These are phyloP conservation scores for Cyprichromis sp. DNA, from an alignment of 2,113 vertebrate species.

Conservation along the genomic window DNA sequence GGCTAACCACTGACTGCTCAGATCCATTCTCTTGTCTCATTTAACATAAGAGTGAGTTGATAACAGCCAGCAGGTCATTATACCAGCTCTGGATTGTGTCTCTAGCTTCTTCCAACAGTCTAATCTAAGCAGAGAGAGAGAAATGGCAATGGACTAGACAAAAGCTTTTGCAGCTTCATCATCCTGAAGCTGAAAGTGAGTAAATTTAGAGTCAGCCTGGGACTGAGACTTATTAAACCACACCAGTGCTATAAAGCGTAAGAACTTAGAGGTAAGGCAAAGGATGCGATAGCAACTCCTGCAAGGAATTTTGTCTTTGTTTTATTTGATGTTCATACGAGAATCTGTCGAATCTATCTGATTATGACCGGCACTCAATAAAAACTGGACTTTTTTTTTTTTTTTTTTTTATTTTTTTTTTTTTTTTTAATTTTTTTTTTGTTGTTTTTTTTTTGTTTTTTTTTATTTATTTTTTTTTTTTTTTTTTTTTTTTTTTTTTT, in stretches of 20 bases:
- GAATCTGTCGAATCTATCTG: not conserved
- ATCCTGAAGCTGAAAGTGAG: conserved; percentile 6
- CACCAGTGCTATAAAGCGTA: not conserved
- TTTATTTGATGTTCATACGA: not conserved
- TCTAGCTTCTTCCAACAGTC: conserved; percentile 20
- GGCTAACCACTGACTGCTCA: conserved; percentile 4
- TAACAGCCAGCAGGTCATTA: conserved; percentile 34
- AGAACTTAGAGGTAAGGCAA: not conserved
- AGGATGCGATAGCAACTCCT: not conserved
- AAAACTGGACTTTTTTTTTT: not conserved
- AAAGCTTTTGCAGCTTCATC: conserved; percentile 21
- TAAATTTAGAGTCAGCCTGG: conserved; percentile 14
- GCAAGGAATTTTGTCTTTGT: not conserved
- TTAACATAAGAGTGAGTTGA: conserved; percentile 28
- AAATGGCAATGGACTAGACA: conserved; percentile 27
- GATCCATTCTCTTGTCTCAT: conserved; percentile 39
- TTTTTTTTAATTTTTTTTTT: too few species aligned
- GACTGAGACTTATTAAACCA: conserved; percentile 18
- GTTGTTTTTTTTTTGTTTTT: too few species aligned
- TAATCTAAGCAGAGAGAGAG: conserved; percentile 23
- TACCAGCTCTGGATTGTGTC: conserved; percentile 9
- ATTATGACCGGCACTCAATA: not conserved
- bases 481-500: too few species aligned
- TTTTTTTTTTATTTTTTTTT: too few species aligned
- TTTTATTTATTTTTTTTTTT: too few species aligned